Percentiles rank a stretch among this genome's conserved stretches.
phyloP scores from a whole-genome alignment of 2,888 invertebrate species.

The Tryphoninae sp. region DNA sequence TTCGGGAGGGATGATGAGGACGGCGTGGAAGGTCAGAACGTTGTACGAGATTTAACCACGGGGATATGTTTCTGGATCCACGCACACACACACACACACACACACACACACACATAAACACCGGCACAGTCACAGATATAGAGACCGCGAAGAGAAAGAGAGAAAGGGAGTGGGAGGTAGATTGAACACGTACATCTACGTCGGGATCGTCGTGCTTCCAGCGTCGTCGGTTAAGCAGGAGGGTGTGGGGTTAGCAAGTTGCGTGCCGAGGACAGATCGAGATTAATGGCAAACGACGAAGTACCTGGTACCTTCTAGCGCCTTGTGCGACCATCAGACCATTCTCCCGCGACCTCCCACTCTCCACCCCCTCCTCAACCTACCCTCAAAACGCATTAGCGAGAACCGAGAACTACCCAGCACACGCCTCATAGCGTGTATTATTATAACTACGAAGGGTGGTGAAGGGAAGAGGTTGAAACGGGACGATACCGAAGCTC shows the following conservation, averaged over 20 bases:
- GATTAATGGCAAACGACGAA: constrained; percentile 71
- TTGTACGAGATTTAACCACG: constrained; percentile 42
- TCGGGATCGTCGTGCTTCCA: constrained; percentile 38
- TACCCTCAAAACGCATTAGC: neutral
- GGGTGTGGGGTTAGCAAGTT: constrained; percentile 46
- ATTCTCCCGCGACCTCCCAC: neutral
- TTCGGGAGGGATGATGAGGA: constrained; percentile 28
- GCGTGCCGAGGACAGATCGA: constrained; percentile 69
- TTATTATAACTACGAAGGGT: constrained; percentile 21
- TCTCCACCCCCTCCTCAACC: neutral
- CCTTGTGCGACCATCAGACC: constrained; percentile 56
- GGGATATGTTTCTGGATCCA: constrained; percentile 50
- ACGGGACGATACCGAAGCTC: constrained; percentile 36
- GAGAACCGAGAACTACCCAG: neutral
- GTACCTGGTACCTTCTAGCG: constrained; percentile 69
- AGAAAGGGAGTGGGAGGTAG: constrained; percentile 16
- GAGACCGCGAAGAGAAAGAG: constrained; percentile 9
- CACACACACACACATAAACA: neutral
- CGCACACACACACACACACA: neutral
- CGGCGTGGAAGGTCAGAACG: constrained; percentile 14
- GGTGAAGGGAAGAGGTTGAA: constrained; percentile 36
- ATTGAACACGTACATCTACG: constrained; percentile 39
- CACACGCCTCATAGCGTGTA: constrained; percentile 11
- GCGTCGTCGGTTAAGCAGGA: constrained; percentile 29
- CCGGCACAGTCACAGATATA: neutral